Evolutionary conservation across 2,888 invertebrate genomes (phyloP).

Genomic region (Protophormia terraenovae): DNA sequence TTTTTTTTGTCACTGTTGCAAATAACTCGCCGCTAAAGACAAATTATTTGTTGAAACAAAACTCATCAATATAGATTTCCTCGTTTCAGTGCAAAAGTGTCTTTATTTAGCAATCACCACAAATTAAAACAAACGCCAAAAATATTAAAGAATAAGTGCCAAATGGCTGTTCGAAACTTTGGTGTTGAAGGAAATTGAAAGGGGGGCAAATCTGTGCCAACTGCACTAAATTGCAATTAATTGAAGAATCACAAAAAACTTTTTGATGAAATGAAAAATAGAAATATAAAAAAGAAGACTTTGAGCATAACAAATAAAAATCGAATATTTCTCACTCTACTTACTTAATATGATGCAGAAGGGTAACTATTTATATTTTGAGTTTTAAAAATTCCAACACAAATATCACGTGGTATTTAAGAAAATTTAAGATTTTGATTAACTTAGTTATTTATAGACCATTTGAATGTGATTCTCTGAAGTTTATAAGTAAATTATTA

Average conservation of each 20-base stretch:
- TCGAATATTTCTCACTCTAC: not conserved
- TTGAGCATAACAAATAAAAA: not conserved
- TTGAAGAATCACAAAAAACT: constrained; percentile 6
- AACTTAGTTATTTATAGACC: too few species aligned
- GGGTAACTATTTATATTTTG: too few species aligned
- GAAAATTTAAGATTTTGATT: too few species aligned
- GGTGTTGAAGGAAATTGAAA: not conserved
- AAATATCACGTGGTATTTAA: too few species aligned
- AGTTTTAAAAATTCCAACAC: too few species aligned
- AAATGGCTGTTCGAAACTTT: constrained; percentile 18
- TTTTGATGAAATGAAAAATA: not conserved
- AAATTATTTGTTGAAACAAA: not conserved
- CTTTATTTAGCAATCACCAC: not conserved
- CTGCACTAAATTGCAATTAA: constrained; percentile 34
- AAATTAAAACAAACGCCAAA: not conserved
- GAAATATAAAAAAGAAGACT: not conserved
- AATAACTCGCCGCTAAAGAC: not conserved
- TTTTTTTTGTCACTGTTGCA: too few species aligned
- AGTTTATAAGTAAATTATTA: too few species aligned
- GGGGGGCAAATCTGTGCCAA: constrained; percentile 4
- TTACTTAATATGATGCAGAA: too few species aligned
- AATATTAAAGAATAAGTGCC: not conserved
- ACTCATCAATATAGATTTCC: constrained; percentile 14
- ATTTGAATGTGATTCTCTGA: too few species aligned
- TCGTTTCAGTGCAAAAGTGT: not conserved